Conservation (phyloP, 2,113 vertebrate genomes). For the Capreolus pygargus region DNA sequence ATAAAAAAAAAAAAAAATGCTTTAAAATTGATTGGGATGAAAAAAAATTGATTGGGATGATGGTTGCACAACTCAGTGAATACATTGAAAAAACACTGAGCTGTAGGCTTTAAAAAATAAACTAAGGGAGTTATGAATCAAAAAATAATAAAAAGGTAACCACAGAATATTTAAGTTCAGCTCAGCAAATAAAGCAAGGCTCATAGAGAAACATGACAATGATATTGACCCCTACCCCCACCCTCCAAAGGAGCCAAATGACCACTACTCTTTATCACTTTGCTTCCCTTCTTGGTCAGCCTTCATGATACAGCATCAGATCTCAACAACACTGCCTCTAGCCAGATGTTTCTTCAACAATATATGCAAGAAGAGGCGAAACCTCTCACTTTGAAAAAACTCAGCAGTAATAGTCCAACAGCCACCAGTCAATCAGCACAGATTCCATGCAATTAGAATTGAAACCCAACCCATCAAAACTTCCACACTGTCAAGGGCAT, state of each 20-base stretch:
- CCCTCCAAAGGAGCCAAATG: not conserved
- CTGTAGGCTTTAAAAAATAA: not conserved
- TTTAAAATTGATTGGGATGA: not conserved
- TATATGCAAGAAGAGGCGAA: not conserved
- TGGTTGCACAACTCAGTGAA: not conserved
- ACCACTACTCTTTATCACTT: not conserved
- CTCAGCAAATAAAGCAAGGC: not conserved
- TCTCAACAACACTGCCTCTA: not conserved
- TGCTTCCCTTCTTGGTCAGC: not conserved
- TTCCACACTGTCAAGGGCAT: not conserved
- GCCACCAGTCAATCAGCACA: not conserved
- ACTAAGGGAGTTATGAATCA: not conserved
- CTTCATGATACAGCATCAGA: not conserved
- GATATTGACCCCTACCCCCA: not conserved
- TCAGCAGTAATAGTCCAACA: not conserved
- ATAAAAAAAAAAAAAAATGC: not conserved
- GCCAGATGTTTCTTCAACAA: not conserved
- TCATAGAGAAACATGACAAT: not conserved
- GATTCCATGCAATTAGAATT: not conserved
- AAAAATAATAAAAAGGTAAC: not conserved
- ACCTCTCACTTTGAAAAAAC: not conserved
- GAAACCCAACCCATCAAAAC: not conserved
- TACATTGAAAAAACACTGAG: not conserved
- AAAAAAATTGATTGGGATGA: not conserved
- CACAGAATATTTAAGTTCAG: not conserved